Evolutionary conservation across 2,113 vertebrate genomes (phyloP), one percentile per base, ranked within the genome.

Genomic region (Nicator chloris): DNA sequence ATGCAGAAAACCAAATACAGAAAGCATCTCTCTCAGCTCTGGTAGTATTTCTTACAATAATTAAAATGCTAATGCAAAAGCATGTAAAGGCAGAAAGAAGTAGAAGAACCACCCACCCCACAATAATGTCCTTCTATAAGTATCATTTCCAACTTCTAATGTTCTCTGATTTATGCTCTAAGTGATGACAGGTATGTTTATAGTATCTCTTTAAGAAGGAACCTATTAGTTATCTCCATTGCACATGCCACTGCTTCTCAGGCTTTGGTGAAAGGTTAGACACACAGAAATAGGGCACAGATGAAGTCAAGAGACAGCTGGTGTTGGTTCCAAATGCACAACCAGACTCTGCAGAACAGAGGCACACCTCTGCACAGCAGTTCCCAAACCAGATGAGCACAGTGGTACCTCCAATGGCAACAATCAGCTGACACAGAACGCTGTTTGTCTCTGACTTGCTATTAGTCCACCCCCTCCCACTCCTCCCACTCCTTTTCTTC

Each of bases 31-130:
- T 47, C 27, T 70, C 47, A 54, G 39, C 30, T 82, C 63, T 6
- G 3, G 20, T 14, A 80, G 44, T 31, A 35, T 33, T 91, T 89
- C 60, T 69, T 23, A 50, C 27, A 93, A 54, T 39, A 57, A 88
- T 66, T 86, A 78, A 77, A 93, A 86, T 44, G 22, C 28, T 88
- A 90, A 66, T 28, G 53, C 65, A 95, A 73, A 82, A 80, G 12
- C 27, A 88, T 35, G 20, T 44, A 69, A 88, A 93, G 61, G n/a
- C 66, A 88, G 60, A 19, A 83, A 53, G 31, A 86, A 82, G 22
- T 2, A 72, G 47, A 91, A 93, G 11, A 71, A 89, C 2, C 13
- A 81, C 5, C 16, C 35, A 31, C 8, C 5, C 21, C 47, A 88
- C 56, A 70, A 73, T 17, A 81, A 64, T 6, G 11, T 68, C 20